Base-by-base conservation (phyloP, 2,888 invertebrate species). In the Limnephilus rhombicus region DNA sequence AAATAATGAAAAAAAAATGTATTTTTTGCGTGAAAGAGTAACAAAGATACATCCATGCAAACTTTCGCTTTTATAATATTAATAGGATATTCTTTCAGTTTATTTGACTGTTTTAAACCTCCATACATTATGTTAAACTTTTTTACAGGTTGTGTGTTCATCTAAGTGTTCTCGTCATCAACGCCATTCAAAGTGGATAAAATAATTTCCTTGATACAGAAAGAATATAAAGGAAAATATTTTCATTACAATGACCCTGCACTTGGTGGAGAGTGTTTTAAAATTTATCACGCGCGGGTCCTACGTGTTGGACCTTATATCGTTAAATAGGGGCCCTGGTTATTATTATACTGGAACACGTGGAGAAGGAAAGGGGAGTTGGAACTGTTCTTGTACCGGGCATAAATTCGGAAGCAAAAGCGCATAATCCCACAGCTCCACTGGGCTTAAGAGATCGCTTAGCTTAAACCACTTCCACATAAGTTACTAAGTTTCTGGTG, bases 221-320 rank as follows among this genome's bases (percentile, higher is more conserved):
- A 24, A 68, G n/a, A 68, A n/a, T 24, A 5, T n/a, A 68, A 68
- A 68, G 7, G 68, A 68, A 68, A 68, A n/a, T 53, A 53, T 53
- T 53, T 68, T 68, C 68, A 68, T 68, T 9, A 68, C 68, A 24
- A 68, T 9, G 34, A 83, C 83, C 83, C 83, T 83, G 83, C 41
- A 37, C 34, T 83, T 37, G 37, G 83, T 24, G 37, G 83, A 34
- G 37, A 37, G 83, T 83, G 83, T 83, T 83, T 9, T 83, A 34
- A 83, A 83, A 83, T 83, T 83, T 83, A 83, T 83, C 83, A 18
- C 37, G 37, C 41, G 9, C 34, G 83, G 34, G 83, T 37, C 37
- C 83, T 83, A 83, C 83, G 83, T 83, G 83, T 34, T 41, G 37
- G 34, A 83, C 83, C 83, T 83, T 83, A 15, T 37, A 83, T 37